Base-by-base conservation (phyloP, 2,888 invertebrate species). In the Drosophila emarginata region DNA sequence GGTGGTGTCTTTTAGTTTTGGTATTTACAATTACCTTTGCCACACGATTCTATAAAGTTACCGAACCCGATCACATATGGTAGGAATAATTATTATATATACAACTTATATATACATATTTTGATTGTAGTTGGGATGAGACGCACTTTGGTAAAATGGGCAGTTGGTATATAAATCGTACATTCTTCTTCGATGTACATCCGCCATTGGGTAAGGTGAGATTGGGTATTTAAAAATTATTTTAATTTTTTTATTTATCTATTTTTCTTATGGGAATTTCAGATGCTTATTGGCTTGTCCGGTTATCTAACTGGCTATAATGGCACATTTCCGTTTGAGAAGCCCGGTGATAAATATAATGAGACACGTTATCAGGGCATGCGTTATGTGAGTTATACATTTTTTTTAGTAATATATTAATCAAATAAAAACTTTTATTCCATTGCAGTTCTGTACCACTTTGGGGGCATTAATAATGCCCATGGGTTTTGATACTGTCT, bases 141-240 rank as follows among this genome's bases (percentile, higher is more conserved):
- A 98, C 98, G 28, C 99, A 99, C 93, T 99, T 99, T 93, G 98
- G 98, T 0, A 99, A 99, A 94, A 98, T 99, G 98, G 85, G 87
- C 62, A 98, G 97, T 90, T 99, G 98, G 98, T 99, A 99, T 89
- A 98, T 99, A 76, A 99, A 98, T 87, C 94, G 97, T 79, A 98
- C 98, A 64, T 98, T 98, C 92, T 99, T 99, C 93, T 99, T 99
- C 92, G 99, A 99, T 93, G 99, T 99, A 1, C 99, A 99, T 93
- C 99, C 99, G 67, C 98, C 99, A 18, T 93, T 98, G 60, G 99
- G 98, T 84, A 99, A 99, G 94, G 98, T 97, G 45, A 62, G 70
- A 18, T 23, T 5, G 9, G n/a, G 1, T 21, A 14, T 50, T 50
- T 12, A 4, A 21, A 37, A 26, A 15, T 5, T 2, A 4, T 7